Percentiles rank a stretch among this genome's conserved stretches.
Conservation (phyloP, 1,140 invertebrate genomes). For the Drosophila lacteicornis region DNA sequence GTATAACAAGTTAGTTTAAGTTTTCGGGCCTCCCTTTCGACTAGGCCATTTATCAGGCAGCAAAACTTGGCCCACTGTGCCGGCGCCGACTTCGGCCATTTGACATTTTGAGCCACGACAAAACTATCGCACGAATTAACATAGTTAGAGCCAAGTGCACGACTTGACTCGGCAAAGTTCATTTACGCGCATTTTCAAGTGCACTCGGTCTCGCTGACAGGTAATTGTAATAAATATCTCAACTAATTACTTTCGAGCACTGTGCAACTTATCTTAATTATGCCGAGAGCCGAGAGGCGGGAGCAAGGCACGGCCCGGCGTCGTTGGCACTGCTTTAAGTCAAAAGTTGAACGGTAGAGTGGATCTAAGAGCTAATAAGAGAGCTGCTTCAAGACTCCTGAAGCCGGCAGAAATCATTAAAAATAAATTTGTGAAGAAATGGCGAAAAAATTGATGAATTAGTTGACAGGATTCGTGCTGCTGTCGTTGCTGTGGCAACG, state of each 20-base stretch:
- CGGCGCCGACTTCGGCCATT: constrained; percentile 20
- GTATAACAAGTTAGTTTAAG: constrained; percentile 45
- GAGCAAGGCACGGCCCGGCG: neutral
- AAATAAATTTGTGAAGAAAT: constrained; percentile 26
- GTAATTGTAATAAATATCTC: constrained; percentile 80
- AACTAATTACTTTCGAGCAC: constrained; percentile 76
- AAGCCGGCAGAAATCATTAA: constrained; percentile 34
- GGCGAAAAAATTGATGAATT: constrained; percentile 72
- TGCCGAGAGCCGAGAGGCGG: constrained; percentile 27
- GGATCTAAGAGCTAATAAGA: constrained; percentile 20
- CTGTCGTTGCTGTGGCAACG: constrained; percentile 34
- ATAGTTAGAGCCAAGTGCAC: constrained; percentile 68
- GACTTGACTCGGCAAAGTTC: constrained; percentile 47
- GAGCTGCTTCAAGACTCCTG: no score
- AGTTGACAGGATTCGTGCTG: constrained; percentile 55
- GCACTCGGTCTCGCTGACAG: constrained; percentile 57
- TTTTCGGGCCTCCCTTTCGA: neutral
- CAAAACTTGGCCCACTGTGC: constrained; percentile 46
- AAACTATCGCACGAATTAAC: constrained; percentile 70
- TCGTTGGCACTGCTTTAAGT: constrained; percentile 5
- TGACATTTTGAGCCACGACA: constrained; percentile 61
- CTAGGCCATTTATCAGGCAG: constrained; percentile 23
- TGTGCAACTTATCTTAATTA: constrained; percentile 73
- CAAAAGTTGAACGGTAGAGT: constrained; percentile 11
- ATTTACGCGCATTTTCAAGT: constrained; percentile 58